Evolutionary conservation across 2,888 invertebrate genomes (phyloP).

Genomic region (Cephus runcator): DNA sequence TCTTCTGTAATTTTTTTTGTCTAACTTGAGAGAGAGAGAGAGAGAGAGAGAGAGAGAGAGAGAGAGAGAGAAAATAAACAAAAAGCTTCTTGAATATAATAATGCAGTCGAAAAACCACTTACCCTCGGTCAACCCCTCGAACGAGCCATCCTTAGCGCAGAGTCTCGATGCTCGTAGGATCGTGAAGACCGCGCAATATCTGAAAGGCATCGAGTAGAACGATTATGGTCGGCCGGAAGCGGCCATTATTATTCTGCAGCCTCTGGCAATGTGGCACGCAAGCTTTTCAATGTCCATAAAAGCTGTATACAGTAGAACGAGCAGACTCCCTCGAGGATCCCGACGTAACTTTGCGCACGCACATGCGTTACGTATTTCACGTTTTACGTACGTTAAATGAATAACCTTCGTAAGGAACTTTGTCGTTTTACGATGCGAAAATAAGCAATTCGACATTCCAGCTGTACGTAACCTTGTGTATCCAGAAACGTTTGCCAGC

Average conservation of each 20-base stretch:
- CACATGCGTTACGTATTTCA: not conserved
- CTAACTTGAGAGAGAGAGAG: not conserved
- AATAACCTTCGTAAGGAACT: not conserved
- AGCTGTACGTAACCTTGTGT: not conserved
- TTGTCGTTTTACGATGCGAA: not conserved
- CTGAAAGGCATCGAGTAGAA: slow-evolving; percentile 68
- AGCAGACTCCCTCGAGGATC: not conserved
- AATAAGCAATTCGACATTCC: not conserved
- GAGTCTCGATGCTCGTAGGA: slow-evolving; percentile 82
- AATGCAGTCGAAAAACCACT: slow-evolving; percentile 26
- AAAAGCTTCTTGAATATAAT: not conserved
- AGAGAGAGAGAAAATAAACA: no score
- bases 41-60: no score
- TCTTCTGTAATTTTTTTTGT: not conserved
- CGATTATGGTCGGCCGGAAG: not conserved
- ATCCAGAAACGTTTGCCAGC: not conserved
- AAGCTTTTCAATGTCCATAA: not conserved
- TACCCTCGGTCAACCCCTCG: slow-evolving; percentile 79
- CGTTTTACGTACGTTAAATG: not conserved
- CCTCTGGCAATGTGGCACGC: not conserved
- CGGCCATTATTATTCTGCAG: not conserved
- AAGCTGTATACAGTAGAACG: not conserved
- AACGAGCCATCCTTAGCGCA: slow-evolving; percentile 79
- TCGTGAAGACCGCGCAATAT: slow-evolving; percentile 86
- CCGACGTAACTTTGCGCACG: not conserved